phyloP scores from a whole-genome alignment of 2,797 vertebrate genomes.

The Eutrigla gurnardus region DNA sequence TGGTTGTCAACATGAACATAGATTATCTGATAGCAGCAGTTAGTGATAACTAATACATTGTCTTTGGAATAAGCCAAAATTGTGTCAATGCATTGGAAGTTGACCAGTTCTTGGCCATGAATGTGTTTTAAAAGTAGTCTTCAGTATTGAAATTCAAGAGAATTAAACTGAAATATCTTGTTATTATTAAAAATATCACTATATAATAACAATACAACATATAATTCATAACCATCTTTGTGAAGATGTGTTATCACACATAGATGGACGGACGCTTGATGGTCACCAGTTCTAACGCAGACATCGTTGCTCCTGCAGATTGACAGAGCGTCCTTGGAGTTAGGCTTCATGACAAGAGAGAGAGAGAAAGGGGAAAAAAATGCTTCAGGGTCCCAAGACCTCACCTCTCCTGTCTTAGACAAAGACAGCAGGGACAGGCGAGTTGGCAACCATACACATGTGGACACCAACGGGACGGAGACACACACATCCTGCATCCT shows the following conservation, averaged over 20 bases:
- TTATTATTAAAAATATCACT: neutral
- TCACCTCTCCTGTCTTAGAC: slow-evolving; percentile 88
- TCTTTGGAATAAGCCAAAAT: neutral
- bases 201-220: neutral
- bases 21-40: neutral
- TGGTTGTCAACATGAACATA: neutral
- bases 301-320: slow-evolving; percentile 86
- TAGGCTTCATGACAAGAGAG: slow-evolving; percentile 84
- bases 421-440: slow-evolving; percentile 40
- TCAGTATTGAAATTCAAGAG: neutral
- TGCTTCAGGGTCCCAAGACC: slow-evolving; percentile 87
- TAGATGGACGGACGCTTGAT: slow-evolving; percentile 83
- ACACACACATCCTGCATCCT: slow-evolving; percentile 43
- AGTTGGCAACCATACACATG: slow-evolving; percentile 43
- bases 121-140: neutral
- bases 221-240: neutral
- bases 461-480: slow-evolving; percentile 29
- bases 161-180: neutral
- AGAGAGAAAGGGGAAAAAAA: slow-evolving; percentile 76
- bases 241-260: neutral
- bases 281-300: slow-evolving; percentile 85
- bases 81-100: neutral
- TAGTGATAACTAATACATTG: neutral
- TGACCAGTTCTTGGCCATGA: neutral
- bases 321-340: slow-evolving; percentile 88